Evolutionary conservation across 2,113 vertebrate species (phyloP), one percentile per base, ranked within the genome.

Genomic region (Dissostichus mawsoni): DNA sequence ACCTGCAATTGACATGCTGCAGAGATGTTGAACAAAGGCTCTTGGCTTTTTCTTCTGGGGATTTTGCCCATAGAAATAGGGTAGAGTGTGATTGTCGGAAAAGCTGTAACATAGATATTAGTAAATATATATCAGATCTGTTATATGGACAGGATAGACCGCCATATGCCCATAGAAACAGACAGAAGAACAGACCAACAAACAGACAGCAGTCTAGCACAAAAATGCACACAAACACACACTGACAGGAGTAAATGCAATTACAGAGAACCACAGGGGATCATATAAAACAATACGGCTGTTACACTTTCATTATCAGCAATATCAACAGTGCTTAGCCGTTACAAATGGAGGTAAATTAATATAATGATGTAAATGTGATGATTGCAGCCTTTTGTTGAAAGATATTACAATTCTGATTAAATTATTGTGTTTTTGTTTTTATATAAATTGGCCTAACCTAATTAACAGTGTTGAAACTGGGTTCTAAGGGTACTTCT

Each of bases 391-490:
- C 55, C 48, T 47, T 67, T 59, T 74, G 75, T 67, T 66, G 44
- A 59, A 72, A 73, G 36, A 33, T 67, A 86, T 78, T 70, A 36
- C 0, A 77, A 58, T 68, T 25, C 51, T 87, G 76, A 91, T 87
- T 77, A 45, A 85, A 91, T 88, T 62, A 67, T 57, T 61, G 55
- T 47, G 64, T 70, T 92, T 92, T 92, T 76, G 73, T 72, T 86
- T 83, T 88, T 20, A 55, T 53, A 57, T 51, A 52, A 85, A 78
- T 73, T 58, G 29, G 61, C 64, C 51, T 64, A 57, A 79, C 69
- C 83, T 88, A 82, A 90, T 91, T 91, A 90, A 67, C 25, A 74
- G 79, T 61, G 82, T 50, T 71, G 73, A 74, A 74, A 80, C 78
- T 11, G 56, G 73, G 62, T 74, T 74, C 65, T 74, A 69, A 53